phyloP scores from a whole-genome alignment of 2,888 invertebrate genomes.

The Cataglyphis albicans region DNA sequence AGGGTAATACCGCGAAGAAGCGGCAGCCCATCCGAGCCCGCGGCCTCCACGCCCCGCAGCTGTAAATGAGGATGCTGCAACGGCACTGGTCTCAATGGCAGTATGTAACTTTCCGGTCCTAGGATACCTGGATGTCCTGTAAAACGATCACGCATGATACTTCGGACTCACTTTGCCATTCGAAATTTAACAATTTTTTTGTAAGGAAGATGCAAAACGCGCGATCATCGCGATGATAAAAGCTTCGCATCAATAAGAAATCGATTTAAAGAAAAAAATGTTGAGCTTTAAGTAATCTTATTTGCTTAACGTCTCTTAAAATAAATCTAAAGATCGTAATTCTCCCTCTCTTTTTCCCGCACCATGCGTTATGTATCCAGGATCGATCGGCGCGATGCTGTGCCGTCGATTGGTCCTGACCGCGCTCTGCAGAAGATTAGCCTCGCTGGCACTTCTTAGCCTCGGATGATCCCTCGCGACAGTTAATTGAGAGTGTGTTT shows the following conservation, averaged over 20 bases:
- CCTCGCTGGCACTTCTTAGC: conserved; percentile 92
- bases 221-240: no score
- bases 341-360: not conserved
- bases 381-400: conserved; percentile 84
- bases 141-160: conserved; percentile 6
- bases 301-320: not conserved
- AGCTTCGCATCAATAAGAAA: not conserved
- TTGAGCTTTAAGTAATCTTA: no score
- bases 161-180: not conserved
- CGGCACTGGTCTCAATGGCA: conserved; percentile 71
- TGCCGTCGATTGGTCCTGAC: conserved; percentile 79
- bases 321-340: not conserved
- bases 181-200: no score
- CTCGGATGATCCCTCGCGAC: conserved; percentile 78
- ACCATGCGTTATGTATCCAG: conserved; percentile 78
- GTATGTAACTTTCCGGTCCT: conserved; percentile 69
- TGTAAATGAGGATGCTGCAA: conserved; percentile 84
- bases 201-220: not conserved
- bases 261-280: not conserved
- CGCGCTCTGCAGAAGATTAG: conserved; percentile 89
- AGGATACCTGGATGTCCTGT: conserved; percentile 67
- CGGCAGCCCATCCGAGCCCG: conserved; percentile 82
- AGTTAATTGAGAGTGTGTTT: conserved; percentile 80
- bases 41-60: conserved; percentile 81
- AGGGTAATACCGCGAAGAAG: conserved; percentile 92